Evolutionary conservation across 2,113 vertebrate genomes (phyloP), one percentile per base, ranked within the genome.

Genomic region (Sinocyclocheilus grahami): DNA sequence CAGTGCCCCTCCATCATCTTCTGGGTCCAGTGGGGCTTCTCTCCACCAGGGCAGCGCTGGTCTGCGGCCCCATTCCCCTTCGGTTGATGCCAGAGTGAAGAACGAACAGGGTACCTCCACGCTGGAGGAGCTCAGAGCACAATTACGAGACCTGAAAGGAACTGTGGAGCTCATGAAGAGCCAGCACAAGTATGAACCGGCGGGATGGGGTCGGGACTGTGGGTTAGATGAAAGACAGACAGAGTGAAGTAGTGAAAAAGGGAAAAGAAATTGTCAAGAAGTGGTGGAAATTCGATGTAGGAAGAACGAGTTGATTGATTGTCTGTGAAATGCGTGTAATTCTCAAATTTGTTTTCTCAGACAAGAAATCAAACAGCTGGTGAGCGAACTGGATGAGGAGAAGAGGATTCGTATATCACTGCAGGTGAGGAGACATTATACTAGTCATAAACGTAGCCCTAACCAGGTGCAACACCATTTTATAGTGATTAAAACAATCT

Each of bases 331-430:
- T 48, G 46, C 0, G 18, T 55, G 39, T 24, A 33, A 55, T 83
- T 62, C 11, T 55, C 10, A 69, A 24, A 63, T 18, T 39, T 55
- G 24, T 85, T 55, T 87, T 42, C 89, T 76, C 93, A 99, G 98
- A 93, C 97, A 97, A 91, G 98, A 99, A 92, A 98, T 99, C 93
- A 99, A 97, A 91, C 97, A 99, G 89, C 92, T 99, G 90, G 90
- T 97, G 86, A 96, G 89, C 27, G 96, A 97, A 86, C 93, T 99
- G 92, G 98, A 99, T 88, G 98, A 99, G 88, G 98, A 99, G 92
- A 99, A 98, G 94, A 97, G 95, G 91, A 96, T 98, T 79, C 96
- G 97, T 75, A 90, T 99, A 91, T 95, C 96, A 91, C 93, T 99
- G 93, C 97, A 99, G 97, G 98, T 99, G 84, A 90, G 53, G 20